Evolutionary conservation across 2,888 invertebrate species (phyloP), one percentile per base, ranked within the genome.

Genomic region (Clepsis dumicolana): DNA sequence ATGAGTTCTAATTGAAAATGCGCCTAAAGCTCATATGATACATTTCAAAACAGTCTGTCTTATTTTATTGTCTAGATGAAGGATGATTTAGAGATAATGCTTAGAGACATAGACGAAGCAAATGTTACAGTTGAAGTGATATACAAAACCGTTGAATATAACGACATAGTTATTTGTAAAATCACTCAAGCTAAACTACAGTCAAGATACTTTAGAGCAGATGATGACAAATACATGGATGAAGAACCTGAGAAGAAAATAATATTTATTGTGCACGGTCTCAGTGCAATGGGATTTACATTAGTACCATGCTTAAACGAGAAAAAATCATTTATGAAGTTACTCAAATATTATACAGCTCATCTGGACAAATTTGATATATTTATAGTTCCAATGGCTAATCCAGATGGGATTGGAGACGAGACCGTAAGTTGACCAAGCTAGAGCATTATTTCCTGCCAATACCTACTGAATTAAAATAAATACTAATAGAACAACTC

Each of bases 311-410:
- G 81, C 57, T 74, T 91, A 8, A 32, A 44, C 0, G 1, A 60
- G 0, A 16, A 54, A 1, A 1, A 41, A 0, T n/a, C 71, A 1
- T 82, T 89, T 2, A 67, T 59, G 57, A 67, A 67, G 21, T 77
- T 92, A 0, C 10, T 90, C 0, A 74, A 78, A 0, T 85, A 80
- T 72, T 92, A 92, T 71, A 71, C 85, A 1, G 66, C 70, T 0
- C 83, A 89, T 81, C 78, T 92, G 72, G 82, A 90, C 44, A 82
- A 86, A 53, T 93, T 91, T 64, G 91, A 93, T 65, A 88, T 93
- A 79, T 92, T 79, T 73, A 29, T 91, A 14, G 84, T 93, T 69
- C 92, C 93, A 0, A 72, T 92, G 77, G 91, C 87, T 0, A 93
- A 93, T 77, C 93, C 93, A 8, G 93, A 93, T 70, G 92, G 91